Percentiles rank a stretch among this genome's conserved stretches.
Conservation (phyloP, 2,888 invertebrate genomes). For the Melinaea marsaeus region DNA sequence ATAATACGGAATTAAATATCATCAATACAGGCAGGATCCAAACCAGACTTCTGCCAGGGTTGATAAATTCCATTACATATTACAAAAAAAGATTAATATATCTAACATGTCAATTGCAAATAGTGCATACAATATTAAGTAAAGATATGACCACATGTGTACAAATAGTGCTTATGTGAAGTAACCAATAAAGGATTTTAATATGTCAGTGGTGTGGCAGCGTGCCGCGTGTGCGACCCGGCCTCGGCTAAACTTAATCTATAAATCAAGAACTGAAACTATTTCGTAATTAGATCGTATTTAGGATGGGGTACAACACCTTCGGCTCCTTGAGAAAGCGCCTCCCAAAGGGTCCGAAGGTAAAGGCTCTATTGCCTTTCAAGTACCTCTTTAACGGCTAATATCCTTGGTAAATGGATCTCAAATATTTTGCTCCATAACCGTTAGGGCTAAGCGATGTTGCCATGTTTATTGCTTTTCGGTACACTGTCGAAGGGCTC, state of each 20-base stretch:
- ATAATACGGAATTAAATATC: too few relatives aligned
- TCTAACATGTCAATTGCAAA: too few relatives aligned
- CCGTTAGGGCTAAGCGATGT: slow-evolving; percentile 59
- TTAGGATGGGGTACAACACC: slow-evolving; percentile 75
- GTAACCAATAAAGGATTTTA: slow-evolving; percentile 54
- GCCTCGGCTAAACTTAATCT: slow-evolving; percentile 68
- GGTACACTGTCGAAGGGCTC: slow-evolving; percentile 37
- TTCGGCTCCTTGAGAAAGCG: slow-evolving; percentile 67
- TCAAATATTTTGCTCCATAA: slow-evolving; percentile 70
- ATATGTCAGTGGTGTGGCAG: slow-evolving; percentile 59
- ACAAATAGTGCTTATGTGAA: slow-evolving; percentile 34
- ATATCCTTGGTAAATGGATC: slow-evolving; percentile 74
- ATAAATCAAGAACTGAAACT: slow-evolving; percentile 79
- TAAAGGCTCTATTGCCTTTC: slow-evolving; percentile 69
- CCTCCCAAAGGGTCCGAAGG: slow-evolving; percentile 72
- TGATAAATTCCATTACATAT: too few relatives aligned
- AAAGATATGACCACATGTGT: slow-evolving; percentile 6
- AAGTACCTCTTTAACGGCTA: slow-evolving; percentile 76
- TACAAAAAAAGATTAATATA: too few relatives aligned
- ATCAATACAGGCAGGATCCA: too few relatives aligned
- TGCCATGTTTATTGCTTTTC: slow-evolving; percentile 65
- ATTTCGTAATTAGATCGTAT: slow-evolving; percentile 79
- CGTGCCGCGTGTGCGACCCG: slow-evolving; percentile 62
- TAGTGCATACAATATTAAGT: too few relatives aligned
- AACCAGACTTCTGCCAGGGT: too few relatives aligned